Evolutionary conservation across 2,888 invertebrate species (phyloP).

Genomic region (Oscheius sp.): DNA sequence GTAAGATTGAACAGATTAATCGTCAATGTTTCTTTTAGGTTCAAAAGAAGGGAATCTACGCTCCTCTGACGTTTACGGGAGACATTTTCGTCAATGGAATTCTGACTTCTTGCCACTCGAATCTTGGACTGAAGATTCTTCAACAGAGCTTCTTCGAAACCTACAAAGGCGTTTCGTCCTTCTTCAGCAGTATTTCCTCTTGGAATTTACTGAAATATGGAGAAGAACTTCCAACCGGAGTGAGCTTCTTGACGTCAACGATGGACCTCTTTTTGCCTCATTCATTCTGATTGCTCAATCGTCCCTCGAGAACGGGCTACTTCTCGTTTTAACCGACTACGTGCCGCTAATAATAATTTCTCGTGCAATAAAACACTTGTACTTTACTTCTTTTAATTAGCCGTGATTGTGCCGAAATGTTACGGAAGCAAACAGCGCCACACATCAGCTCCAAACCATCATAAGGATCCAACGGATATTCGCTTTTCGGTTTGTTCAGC

Average conservation of each 20-base stretch:
- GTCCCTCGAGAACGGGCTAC: background rate
- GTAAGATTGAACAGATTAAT: conserved; percentile 36
- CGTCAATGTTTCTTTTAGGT: conserved; percentile 31
- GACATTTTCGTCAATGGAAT: conserved; percentile 67
- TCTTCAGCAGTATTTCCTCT: conserved; percentile 29
- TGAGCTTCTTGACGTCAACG: conserved; percentile 54
- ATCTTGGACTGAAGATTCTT: conserved; percentile 57
- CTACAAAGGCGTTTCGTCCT: conserved; percentile 36
- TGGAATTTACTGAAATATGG: conserved; percentile 10
- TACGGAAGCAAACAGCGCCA: too few species aligned
- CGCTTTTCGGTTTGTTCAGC: too few species aligned
- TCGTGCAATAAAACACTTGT: too few species aligned
- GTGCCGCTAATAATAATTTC: too few species aligned
- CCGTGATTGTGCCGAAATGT: too few species aligned
- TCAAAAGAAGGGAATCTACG: conserved; percentile 59
- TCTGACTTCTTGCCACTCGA: conserved; percentile 67
- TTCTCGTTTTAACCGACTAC: too few species aligned
- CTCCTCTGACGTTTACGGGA: conserved; percentile 64
- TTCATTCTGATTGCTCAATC: conserved; percentile 24
- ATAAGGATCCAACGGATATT: too few species aligned
- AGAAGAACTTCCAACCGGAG: conserved; percentile 59
- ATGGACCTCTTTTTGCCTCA: conserved; percentile 64
- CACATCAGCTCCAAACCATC: too few species aligned
- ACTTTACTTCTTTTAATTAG: too few species aligned
- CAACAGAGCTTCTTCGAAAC: conserved; percentile 68